These are phyloP conservation scores for Leptopilina drosophilae DNA, from an alignment of 2,888 invertebrate species.

Conservation along the genomic window DNA sequence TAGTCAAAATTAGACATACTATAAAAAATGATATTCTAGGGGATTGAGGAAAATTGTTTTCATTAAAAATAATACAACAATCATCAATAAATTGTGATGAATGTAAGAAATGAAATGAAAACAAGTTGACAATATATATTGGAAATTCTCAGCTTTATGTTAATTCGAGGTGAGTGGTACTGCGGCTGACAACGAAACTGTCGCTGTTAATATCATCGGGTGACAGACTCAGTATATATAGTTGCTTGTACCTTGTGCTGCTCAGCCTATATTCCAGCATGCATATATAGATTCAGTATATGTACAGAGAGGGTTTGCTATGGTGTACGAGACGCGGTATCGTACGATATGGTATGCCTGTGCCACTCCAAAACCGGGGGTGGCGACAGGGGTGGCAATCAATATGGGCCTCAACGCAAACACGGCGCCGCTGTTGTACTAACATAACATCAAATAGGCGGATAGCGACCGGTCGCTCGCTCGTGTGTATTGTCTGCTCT, in stretches of 20 bases:
- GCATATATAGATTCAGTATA: constrained; percentile 54
- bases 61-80: too few relatives aligned
- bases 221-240: constrained; percentile 70
- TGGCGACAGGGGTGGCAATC: constrained; percentile 76
- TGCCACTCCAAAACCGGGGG: constrained; percentile 61
- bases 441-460: constrained; percentile 78
- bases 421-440: constrained; percentile 76
- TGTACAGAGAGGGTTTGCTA: constrained; percentile 49
- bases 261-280: constrained; percentile 53
- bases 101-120: too few relatives aligned
- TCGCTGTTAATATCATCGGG: constrained; percentile 74
- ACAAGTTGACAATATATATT: constrained; percentile 19
- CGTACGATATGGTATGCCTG: constrained; percentile 68
- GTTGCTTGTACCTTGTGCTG: constrained; percentile 63
- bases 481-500: constrained; percentile 70
- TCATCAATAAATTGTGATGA: too few relatives aligned
- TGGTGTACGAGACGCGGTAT: constrained; percentile 53
- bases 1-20: too few relatives aligned
- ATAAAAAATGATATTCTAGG: too few relatives aligned
- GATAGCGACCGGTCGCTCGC: constrained; percentile 73
- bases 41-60: too few relatives aligned
- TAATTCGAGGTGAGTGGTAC: constrained; percentile 70
- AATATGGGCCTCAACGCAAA: constrained; percentile 77
- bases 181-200: constrained; percentile 73
- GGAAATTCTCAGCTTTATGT: constrained; percentile 61